phyloP scores from a whole-genome alignment of 1,140 invertebrate genomes.

The Drepana arcuata region DNA sequence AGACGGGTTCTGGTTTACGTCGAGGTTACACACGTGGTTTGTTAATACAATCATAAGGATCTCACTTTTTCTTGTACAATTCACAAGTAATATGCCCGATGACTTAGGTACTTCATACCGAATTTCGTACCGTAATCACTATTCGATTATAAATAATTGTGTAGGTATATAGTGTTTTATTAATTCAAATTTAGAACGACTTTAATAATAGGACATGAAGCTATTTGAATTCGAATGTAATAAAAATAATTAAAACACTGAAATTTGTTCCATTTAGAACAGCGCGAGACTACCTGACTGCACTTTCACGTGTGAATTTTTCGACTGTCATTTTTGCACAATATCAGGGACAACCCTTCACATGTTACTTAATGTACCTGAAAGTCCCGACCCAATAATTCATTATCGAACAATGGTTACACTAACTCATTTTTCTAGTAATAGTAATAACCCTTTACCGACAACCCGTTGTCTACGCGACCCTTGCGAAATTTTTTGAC shows the following conservation, averaged over 20 bases:
- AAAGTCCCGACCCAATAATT: slow-evolving; percentile 69
- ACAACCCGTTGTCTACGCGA: slow-evolving; percentile 43
- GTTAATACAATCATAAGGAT: too few relatives aligned
- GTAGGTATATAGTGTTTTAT: too few relatives aligned
- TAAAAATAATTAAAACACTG: too few relatives aligned
- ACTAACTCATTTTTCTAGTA: slow-evolving; percentile 59
- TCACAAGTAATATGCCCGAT: too few relatives aligned
- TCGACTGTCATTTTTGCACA: slow-evolving; percentile 56
- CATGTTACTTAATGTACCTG: slow-evolving; percentile 63
- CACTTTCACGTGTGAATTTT: slow-evolving; percentile 61
- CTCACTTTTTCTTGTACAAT: too few relatives aligned
- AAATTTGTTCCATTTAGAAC: too few relatives aligned
- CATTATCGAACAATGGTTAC: slow-evolving; percentile 62
- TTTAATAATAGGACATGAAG: too few relatives aligned
- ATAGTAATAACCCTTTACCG: slow-evolving; percentile 65
- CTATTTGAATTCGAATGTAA: too few relatives aligned
- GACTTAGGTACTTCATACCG: too few relatives aligned
- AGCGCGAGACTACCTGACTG: slow-evolving; percentile 43
- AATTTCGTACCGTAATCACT: too few relatives aligned
- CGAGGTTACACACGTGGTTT: slow-evolving; percentile 31
- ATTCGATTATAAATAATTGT: too few relatives aligned
- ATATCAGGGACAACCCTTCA: slow-evolving; percentile 53
- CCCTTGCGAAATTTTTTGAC: slow-evolving; percentile 65
- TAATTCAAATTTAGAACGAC: too few relatives aligned
- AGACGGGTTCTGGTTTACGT: slow-evolving; percentile 40